Percentiles rank a stretch among this genome's conserved stretches.
Evolutionary conservation across 2,888 invertebrate species (phyloP).

Genomic region (Drosophila koepferae): DNA sequence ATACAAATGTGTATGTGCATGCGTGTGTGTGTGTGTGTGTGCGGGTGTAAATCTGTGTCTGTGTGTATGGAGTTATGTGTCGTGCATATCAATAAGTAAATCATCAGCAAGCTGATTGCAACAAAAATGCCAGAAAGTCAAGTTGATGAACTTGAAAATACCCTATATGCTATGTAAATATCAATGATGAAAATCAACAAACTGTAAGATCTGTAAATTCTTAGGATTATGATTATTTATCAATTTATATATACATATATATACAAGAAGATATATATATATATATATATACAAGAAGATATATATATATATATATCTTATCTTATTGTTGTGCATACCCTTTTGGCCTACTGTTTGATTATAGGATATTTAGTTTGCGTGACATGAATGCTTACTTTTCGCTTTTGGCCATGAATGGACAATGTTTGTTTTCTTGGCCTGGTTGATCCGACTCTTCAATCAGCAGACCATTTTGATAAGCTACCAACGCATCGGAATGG

Average conservation of each 20-base stretch:
- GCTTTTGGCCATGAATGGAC: conserved; percentile 56
- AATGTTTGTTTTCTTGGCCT: conserved; percentile 55
- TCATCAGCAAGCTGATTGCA: conserved; percentile 46
- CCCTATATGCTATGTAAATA: conserved; percentile 2
- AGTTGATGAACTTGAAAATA: conserved; percentile 14
- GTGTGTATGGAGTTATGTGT: conserved; percentile 40
- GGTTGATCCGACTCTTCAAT: conserved; percentile 38
- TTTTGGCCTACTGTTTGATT: neutral
- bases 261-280: too few species aligned
- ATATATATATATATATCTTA: neutral
- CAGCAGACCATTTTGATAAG: conserved; percentile 34
- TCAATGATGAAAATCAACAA: neutral
- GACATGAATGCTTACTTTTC: conserved; percentile 27
- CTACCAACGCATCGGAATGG: neutral
- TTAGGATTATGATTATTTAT: neutral
- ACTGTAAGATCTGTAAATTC: neutral
- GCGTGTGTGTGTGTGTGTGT: neutral
- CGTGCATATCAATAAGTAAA: conserved; percentile 70
- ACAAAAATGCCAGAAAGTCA: conserved; percentile 9
- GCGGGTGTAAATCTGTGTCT: neutral
- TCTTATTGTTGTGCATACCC: conserved; percentile 8
- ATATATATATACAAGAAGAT: neutral
- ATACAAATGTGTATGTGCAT: neutral
- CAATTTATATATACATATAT: neutral
- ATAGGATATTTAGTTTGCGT: conserved; percentile 31